Base-by-base conservation (phyloP, 1,140 invertebrate species). In the Drosophila truncata region DNA sequence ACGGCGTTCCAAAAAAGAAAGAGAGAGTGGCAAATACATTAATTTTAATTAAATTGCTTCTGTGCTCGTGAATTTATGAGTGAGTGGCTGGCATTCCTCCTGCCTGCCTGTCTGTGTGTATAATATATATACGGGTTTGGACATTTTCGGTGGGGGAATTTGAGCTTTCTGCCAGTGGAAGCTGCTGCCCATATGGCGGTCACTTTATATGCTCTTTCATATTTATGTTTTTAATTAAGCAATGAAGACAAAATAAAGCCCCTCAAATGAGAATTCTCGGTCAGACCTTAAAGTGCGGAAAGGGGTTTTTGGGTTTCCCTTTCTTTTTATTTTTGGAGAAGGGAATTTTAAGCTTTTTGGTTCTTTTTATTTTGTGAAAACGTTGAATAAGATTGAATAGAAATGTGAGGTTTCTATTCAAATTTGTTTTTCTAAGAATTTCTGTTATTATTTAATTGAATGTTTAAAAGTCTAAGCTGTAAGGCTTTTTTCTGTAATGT, bases 1-100 rank as follows among this genome's bases (percentile, higher is more conserved):
- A 7, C 13, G 42, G 27, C 27, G 49, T 50, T 52, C 27, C 11
- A 31, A 25, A 59, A 58, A 47, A 20, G 37, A 50, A 50, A 47
- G 25, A 27, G 39, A 57, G 44, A 58, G 61, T 49, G 57, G 70
- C 54, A 81, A 90, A 90, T 85, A 90, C 78, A 90, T 90, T 90
- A 90, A 90, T 90, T 90, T 90, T 90, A 91, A 90, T 91, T 90
- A 90, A 90, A 90, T 90, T 90, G 86, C 71, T 76, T 84, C 80
- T 84, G 50, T 78, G 74, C 67, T 84, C 46, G 27, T 60, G 73
- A 82, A 71, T 81, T 73, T 88, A 65, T 88, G 65, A 77, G 61
- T 67, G 61, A 64, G 84, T 47, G 58, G 46, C 66, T 42, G 66
- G 52, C 66, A 72, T 72, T 72, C 69, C 67, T 60, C 20, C 54